Base-by-base conservation (phyloP, 2,888 invertebrate species). In the Aspidapion aeneum region DNA sequence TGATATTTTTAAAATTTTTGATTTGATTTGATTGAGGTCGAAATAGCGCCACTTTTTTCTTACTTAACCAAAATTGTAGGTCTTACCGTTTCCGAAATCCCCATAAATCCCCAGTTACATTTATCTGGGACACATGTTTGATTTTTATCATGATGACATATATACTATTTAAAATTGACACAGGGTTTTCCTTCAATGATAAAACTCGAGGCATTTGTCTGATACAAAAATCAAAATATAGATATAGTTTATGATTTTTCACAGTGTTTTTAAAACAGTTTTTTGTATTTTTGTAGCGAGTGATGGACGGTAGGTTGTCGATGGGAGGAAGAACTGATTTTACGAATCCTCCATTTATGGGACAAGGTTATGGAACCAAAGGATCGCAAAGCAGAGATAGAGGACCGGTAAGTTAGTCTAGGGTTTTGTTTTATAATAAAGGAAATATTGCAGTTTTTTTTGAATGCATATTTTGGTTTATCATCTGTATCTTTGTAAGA, bases 391-490 rank as follows among this genome's bases (percentile, higher is more conserved):
- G 78, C 12, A 73, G 74, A 58, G 79, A 79, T 18, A 77, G 76
- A 64, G 73, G 77, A 68, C 76, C 77, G 65, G 78, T 78, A 73
- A 75, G 77, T 75, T 59, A n/a, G n/a, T n/a, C n/a, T n/a, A n/a
- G n/a, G n/a, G n/a, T n/a, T 7, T 50, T 57, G 9, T n/a, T 48
- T 48, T 12, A 9, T 48, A n/a, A 12, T 48, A 12, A 48, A 48
- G n/a, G n/a, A 48, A 48, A 12, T 9, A 48, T 48, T 12, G n/a
- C 49, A n/a, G 49, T 48, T 48, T 48, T 48, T 12, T n/a, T n/a
- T n/a, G n/a, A n/a, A n/a, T n/a, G n/a, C n/a, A n/a, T n/a, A n/a
- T n/a, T n/a, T n/a, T n/a, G n/a, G n/a, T n/a, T n/a, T n/a, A n/a
- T n/a, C n/a, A n/a, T n/a, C n/a, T n/a, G n/a, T n/a, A n/a, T n/a